Evolutionary conservation across 2,888 invertebrate genomes (phyloP).

Genomic region (Melolontha melolontha): DNA sequence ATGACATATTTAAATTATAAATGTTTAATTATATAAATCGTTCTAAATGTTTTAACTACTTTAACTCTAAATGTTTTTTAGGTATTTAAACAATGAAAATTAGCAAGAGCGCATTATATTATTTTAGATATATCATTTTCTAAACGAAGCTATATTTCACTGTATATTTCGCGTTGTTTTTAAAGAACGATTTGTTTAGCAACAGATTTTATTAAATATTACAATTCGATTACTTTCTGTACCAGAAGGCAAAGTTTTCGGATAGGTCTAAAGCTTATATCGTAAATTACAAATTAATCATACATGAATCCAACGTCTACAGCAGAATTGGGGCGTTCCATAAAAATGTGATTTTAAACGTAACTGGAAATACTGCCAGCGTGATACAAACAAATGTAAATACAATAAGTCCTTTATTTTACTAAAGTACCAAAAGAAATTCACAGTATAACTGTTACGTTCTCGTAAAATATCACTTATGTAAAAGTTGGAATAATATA

Average conservation of each 20-base stretch:
- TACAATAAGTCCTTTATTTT: conserved; percentile 20
- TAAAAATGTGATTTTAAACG: conserved; percentile 25
- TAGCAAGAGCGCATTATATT: too few species aligned
- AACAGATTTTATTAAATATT: conserved; percentile 23
- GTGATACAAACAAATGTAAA: conserved; percentile 21
- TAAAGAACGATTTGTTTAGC: conserved; percentile 12
- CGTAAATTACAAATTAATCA: conserved; percentile 32
- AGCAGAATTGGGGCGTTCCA: background rate
- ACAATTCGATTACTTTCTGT: too few species aligned
- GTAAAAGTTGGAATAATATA: conserved; percentile 42
- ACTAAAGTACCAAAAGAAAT: background rate
- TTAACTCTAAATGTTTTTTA: too few species aligned
- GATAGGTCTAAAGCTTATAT: conserved; percentile 1
- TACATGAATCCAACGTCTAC: conserved; percentile 14
- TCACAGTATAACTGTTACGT: conserved; percentile 24
- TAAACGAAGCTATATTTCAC: too few species aligned
- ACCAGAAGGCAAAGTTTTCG: conserved; percentile 2
- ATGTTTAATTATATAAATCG: too few species aligned
- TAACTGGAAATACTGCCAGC: background rate
- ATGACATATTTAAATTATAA: too few species aligned
- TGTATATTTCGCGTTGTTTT: too few species aligned
- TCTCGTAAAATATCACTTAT: conserved; percentile 44
- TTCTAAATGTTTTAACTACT: too few species aligned
- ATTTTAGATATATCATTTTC: too few species aligned
- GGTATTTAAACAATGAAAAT: too few species aligned